Conservation (phyloP, 2,113 vertebrate species). For the Tringa solitaria region DNA sequence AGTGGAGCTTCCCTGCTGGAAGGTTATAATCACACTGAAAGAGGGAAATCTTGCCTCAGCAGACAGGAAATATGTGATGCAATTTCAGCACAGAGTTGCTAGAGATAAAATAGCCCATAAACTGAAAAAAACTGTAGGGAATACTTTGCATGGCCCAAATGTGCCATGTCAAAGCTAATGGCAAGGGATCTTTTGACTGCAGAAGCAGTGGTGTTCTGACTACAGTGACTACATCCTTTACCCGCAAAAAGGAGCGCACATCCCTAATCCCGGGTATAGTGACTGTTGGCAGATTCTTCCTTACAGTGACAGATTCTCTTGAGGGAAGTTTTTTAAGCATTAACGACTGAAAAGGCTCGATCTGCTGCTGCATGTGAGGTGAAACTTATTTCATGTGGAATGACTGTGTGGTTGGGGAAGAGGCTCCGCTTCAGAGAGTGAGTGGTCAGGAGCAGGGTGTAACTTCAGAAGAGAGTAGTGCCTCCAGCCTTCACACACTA, state of each 20-base stretch:
- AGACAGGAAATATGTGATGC: constrained; percentile 37
- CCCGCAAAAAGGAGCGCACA: background rate
- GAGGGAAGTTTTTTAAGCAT: background rate
- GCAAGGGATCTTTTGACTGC: background rate
- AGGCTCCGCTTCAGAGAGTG: background rate
- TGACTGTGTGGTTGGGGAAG: background rate
- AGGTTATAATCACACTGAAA: constrained; percentile 28
- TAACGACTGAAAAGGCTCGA: background rate
- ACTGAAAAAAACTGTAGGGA: background rate
- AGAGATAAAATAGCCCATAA: constrained; percentile 21
- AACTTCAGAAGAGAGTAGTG: background rate
- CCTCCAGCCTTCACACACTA: background rate
- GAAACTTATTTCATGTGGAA: background rate
- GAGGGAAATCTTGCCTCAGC: constrained; percentile 27
- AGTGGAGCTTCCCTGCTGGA: constrained; percentile 47
- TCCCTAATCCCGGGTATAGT: background rate
- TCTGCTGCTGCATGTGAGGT: background rate
- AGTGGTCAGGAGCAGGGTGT: background rate
- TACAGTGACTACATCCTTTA: background rate
- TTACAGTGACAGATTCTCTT: background rate
- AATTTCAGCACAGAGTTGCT: constrained; percentile 20
- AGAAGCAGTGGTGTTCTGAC: background rate
- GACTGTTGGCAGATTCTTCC: background rate
- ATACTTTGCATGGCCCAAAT: background rate
- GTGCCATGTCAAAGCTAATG: background rate